Base-by-base conservation (phyloP, 2,888 invertebrate genomes). In the Yponomeuta sedellus region DNA sequence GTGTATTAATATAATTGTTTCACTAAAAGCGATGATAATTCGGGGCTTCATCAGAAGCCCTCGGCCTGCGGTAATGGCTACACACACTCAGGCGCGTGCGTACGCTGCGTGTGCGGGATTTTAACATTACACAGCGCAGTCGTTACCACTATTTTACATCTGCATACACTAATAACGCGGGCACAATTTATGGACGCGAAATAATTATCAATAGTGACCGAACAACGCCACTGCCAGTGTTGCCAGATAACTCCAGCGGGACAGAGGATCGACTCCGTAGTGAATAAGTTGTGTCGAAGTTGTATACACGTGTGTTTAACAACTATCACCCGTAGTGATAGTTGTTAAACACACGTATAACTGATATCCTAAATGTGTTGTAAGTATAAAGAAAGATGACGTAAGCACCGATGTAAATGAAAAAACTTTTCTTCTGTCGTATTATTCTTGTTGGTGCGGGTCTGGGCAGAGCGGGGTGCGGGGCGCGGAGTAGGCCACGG, bases 131-230 rank as follows among this genome's bases (percentile, higher is more conserved):
- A 10, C 22, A 59, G 44, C 12, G 44, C 11, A 59, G 25, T 59
- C 59, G 22, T 62, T 63, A 63, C 44, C 12, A 19, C 25, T 44
- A 63, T 63, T 44, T 28, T 19, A n/a, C 64, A 64, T 64, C 64
- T 64, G 64, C 64, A 64, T 64, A 16, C 56, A 19, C 65, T 59
- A 65, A 58, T 65, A 65, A 65, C 65, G 20, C 28, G 28, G 16
- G n/a, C 58, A 22, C 39, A 59, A 65, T 67, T 67, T 67, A 67
- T 67, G 64, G 20, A 20, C 52, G 61, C 56, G 65, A 67, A 67
- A 67, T 67, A 67, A 67, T 67, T 65, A 65, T 67, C 67, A 65
- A 67, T 65, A 64, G 65, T 65, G 65, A 62, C 10, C 58, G 28
- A 64, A 61, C 64, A 64, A 52, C 61, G 67, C 67, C 64, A 61